phyloP scores from a whole-genome alignment of 2,113 vertebrate genomes.

The mouse (Mus musculus) region GRCm39 chr1:71077501-71078000 shows the following conservation, averaged over 20 bases:
- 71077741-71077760: background rate
- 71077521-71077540: background rate
- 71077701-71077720: background rate
- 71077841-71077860: background rate
- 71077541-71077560: too few species aligned
- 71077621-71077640: too few species aligned
- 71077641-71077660: background rate
- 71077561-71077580: too few species aligned
- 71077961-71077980: background rate
- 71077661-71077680: conserved; percentile 31
- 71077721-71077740: background rate
- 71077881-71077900: background rate
- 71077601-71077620: too few species aligned
- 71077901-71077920: background rate
- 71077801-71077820: conserved; percentile 24
- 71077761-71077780: background rate
- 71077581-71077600: background rate
- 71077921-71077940: background rate
- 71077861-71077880: background rate
- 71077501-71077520: background rate
- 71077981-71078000: background rate
- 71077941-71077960: background rate
- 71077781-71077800: conserved; percentile 2
- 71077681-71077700: background rate
- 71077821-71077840: background rate